Conservation (phyloP, 37 sponge, comb jelly and placozoan genomes). For the Petrosia ficiformis region DNA sequence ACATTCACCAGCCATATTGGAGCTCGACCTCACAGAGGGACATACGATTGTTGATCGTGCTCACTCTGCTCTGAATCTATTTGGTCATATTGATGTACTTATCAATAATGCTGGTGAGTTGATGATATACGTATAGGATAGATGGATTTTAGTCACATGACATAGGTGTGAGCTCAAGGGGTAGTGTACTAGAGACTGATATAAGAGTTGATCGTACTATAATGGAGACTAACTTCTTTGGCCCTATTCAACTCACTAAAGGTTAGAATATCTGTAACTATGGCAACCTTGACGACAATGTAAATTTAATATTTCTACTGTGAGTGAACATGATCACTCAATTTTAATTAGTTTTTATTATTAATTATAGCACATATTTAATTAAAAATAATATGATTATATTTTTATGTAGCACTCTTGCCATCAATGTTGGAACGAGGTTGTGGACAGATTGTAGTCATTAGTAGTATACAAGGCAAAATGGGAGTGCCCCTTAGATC, state of each 20-base stretch:
- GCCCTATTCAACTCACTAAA: constrained; percentile 71
- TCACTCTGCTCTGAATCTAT: constrained; percentile 22
- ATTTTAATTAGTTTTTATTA: not conserved
- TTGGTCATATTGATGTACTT: constrained; percentile 66
- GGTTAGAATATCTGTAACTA: constrained; percentile 39
- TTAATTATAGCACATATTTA: not conserved
- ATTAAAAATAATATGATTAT: not conserved
- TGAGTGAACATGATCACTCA: no score
- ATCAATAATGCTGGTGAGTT: constrained; percentile 64
- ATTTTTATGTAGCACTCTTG: constrained; percentile 46
- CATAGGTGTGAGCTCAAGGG: constrained; percentile 68
- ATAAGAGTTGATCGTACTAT: constrained; percentile 49
- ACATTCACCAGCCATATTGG: constrained; percentile 46
- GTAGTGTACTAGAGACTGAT: constrained; percentile 55
- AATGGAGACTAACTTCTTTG: constrained; percentile 88
- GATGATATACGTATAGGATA: not conserved
- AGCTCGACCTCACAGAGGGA: constrained; percentile 47
- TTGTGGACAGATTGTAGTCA: constrained; percentile 72
- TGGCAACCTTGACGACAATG: not conserved
- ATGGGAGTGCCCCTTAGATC: constrained; percentile 70
- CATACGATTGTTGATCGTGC: constrained; percentile 44
- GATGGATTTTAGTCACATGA: not conserved
- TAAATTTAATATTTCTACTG: not conserved
- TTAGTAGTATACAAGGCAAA: constrained; percentile 83
- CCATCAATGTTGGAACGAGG: constrained; percentile 69